Evolutionary conservation across 2,797 vertebrate species (phyloP), one percentile per base, ranked within the genome.

Genomic region (Caiman crocodilus): DNA sequence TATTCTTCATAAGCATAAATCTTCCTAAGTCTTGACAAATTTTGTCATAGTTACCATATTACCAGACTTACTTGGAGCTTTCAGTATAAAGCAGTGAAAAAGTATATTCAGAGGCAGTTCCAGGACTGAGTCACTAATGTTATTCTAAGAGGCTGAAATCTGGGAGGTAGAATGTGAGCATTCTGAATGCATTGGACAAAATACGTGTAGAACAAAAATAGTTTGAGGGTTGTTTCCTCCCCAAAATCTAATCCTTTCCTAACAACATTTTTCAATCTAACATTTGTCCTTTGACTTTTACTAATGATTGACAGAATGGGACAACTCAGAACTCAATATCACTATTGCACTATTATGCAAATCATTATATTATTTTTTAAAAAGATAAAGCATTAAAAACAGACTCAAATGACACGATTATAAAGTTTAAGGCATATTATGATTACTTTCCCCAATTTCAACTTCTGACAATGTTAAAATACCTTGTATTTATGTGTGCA

Each of bases 1-100:
- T 95, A 61, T 78, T 93, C 71, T 92, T 93, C 67, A 69, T 59
- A 89, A 76, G 21, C 69, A 89, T 90, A 93, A 93, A 78, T 90
- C 67, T 81, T 61, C 63, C 60, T 71, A 90, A 92, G 90, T 88
- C 81, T 92, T 88, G 61, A 87, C 60, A 88, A 93, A 92, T 94
- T 56, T 79, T 93, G 92, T 76, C 83, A 74, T 88, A 92, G 90
- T 90, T 89, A 63, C 28, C 35, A 32, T 84, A 79, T 63, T 91
- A 65, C 20, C 42, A 42, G 9, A 71, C 75, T 82, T 82, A 77
- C 67, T 90, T 81, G 35, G 56, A 86, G 11, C 28, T 93, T 95
- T 92, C 50, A 75, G 14, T 78, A 23, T 76, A 81, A 92, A 84
- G 56, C 64, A 78, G 30, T 5, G 84, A 90, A 64, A 93, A 92